Evolutionary conservation across 1,140 invertebrate species (phyloP).

Genomic region (Drosophila sucinea): DNA sequence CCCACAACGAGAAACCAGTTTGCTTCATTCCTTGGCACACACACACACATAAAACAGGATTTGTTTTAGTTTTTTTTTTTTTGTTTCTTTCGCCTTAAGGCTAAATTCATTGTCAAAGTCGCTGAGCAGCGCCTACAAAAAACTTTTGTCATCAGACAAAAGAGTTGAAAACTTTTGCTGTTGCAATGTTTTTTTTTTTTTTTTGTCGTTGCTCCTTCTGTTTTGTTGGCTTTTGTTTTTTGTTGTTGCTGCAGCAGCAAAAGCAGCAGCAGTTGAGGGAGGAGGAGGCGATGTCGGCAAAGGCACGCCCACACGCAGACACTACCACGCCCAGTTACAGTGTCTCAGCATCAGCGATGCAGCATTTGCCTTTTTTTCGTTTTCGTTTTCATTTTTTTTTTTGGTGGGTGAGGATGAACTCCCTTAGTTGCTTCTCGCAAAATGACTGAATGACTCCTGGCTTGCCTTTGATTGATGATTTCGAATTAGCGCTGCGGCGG

Average conservation of each 20-base stretch:
- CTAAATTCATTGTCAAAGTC: slow-evolving; percentile 80
- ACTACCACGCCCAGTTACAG: slow-evolving; percentile 53
- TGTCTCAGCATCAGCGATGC: slow-evolving; percentile 40
- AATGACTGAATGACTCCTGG: slow-evolving; percentile 61
- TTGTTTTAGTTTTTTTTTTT: slow-evolving; percentile 44
- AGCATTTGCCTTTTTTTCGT: slow-evolving; percentile 62
- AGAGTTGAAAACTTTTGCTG: slow-evolving; percentile 71
- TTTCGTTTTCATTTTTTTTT: too few relatives aligned
- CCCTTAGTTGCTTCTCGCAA: slow-evolving; percentile 39
- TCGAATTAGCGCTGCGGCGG: slow-evolving; percentile 71
- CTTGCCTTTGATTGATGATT: slow-evolving; percentile 70
- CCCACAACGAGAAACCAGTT: slow-evolving; percentile 72
- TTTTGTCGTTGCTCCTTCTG: slow-evolving; percentile 20
- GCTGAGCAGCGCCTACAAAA: slow-evolving; percentile 51
- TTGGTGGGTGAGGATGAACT: slow-evolving; percentile 37
- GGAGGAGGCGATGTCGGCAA: not conserved
- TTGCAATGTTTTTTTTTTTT: slow-evolving; percentile 18
- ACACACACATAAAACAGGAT: slow-evolving; percentile 61
- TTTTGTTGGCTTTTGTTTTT: not conserved
- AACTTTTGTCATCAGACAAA: slow-evolving; percentile 80
- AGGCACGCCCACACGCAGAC: slow-evolving; percentile 6
- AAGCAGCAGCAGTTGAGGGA: not conserved
- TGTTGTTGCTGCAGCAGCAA: not conserved
- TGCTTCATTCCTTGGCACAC: slow-evolving; percentile 53
- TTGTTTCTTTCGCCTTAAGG: slow-evolving; percentile 64